Conservation (phyloP, 2,113 vertebrate genomes). For the Chaetops frenatus region DNA sequence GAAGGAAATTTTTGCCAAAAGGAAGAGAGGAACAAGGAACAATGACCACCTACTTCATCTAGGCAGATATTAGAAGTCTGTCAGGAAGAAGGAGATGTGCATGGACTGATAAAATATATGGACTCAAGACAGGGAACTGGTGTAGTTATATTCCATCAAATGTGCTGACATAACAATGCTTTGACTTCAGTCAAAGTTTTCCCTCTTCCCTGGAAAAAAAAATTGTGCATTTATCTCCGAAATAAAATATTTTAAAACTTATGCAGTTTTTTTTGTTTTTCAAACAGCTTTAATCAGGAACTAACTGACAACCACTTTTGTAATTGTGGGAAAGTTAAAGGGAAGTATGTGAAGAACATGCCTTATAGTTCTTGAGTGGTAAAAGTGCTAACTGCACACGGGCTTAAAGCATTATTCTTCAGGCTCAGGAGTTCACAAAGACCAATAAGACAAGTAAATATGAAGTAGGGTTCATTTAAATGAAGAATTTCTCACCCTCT, state of each 20-base stretch:
- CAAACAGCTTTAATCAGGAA: background rate
- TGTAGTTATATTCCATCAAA: background rate
- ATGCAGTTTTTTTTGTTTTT: background rate
- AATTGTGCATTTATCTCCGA: background rate
- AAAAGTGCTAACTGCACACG: background rate
- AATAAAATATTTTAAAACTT: background rate
- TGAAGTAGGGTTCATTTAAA: background rate
- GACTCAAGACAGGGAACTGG: background rate
- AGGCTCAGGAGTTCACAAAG: background rate
- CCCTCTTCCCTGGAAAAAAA: background rate
- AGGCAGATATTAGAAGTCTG: background rate
- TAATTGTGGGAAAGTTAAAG: background rate
- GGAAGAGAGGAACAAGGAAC: background rate
- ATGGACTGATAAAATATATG: background rate
- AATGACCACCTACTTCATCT: background rate
- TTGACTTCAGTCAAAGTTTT: background rate
- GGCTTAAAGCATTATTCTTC: background rate
- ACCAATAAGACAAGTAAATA: background rate
- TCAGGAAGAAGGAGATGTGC: background rate
- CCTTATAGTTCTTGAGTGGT: rapidly evolving
- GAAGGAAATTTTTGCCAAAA: background rate
- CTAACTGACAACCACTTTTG: background rate
- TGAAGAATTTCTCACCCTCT: background rate
- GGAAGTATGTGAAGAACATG: background rate
- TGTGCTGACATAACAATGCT: rapidly evolving